Conservation (phyloP, 2,113 vertebrate genomes). For the Perca schrenkii region DNA sequence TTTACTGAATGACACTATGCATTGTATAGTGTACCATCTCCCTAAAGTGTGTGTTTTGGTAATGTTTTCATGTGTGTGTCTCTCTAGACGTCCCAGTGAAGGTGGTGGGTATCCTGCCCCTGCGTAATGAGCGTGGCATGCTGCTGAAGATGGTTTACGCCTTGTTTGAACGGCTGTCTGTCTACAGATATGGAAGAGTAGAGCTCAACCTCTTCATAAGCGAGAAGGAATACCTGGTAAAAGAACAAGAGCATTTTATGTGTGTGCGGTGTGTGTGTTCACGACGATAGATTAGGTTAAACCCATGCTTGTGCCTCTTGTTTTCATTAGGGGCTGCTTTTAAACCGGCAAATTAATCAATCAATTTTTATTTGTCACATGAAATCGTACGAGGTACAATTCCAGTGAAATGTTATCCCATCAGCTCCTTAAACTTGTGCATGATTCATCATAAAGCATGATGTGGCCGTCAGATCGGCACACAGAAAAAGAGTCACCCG, state of each 20-base stretch:
- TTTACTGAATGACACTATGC: neutral
- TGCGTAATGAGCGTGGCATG: conserved; percentile 79
- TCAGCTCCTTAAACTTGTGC: no score
- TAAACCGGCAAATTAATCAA: neutral
- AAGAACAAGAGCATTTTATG: conserved; percentile 11
- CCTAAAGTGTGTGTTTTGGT: conserved; percentile 19
- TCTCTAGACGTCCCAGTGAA: conserved; percentile 88
- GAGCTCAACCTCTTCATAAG: conserved; percentile 92
- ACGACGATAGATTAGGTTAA: neutral
- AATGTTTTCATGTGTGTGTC: conserved; percentile 35
- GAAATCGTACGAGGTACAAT: no score
- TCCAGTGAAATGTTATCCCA: no score
- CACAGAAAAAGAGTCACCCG: no score
- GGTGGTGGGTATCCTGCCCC: conserved; percentile 89
- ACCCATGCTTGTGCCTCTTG: neutral
- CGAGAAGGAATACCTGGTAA: conserved; percentile 91
- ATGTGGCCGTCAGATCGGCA: no score
- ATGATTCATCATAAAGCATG: no score
- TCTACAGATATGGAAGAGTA: conserved; percentile 91
- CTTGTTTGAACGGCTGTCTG: conserved; percentile 88
- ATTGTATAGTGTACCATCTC: neutral
- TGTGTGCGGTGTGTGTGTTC: neutral
- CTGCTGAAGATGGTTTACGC: conserved; percentile 90
- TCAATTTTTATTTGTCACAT: no score
- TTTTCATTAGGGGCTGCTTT: neutral